phyloP scores from a whole-genome alignment of 1,140 invertebrate genomes.

The Uloborus diversus region DNA sequence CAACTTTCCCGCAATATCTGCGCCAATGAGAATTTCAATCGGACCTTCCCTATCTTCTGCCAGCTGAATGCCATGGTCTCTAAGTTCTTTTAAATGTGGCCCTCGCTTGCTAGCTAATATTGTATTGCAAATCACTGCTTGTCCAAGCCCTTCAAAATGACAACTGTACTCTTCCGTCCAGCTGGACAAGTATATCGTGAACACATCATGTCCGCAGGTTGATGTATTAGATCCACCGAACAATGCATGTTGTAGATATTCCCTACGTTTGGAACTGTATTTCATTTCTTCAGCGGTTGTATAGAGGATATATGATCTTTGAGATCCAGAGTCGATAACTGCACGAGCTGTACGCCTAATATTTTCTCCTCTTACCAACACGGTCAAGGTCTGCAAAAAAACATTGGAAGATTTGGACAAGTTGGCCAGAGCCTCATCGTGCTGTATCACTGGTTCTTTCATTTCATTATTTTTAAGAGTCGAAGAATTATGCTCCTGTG shows the following conservation, averaged over 20 bases:
- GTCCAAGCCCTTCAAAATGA: too few species aligned
- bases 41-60: neutral
- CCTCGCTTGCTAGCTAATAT: too few species aligned
- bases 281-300: neutral
- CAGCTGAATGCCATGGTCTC: too few species aligned
- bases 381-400: constrained; percentile 12
- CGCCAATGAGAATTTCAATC: constrained; percentile 23
- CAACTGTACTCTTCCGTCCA: too few species aligned
- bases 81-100: too few species aligned
- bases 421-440: neutral
- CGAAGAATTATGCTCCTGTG: neutral
- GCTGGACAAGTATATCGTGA: neutral
- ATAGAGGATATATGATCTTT: neutral
- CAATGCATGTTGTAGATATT: neutral
- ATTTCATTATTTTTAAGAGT: neutral
- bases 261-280: neutral
- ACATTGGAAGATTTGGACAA: neutral
- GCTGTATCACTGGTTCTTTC: neutral
- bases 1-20: constrained; percentile 8
- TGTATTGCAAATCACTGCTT: too few species aligned
- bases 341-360: neutral
- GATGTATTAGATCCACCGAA: neutral
- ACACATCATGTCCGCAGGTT: neutral
- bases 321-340: neutral
- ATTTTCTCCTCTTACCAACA: neutral